Conservation (phyloP, 2,888 invertebrate genomes). For the Ophion slaviceki region DNA sequence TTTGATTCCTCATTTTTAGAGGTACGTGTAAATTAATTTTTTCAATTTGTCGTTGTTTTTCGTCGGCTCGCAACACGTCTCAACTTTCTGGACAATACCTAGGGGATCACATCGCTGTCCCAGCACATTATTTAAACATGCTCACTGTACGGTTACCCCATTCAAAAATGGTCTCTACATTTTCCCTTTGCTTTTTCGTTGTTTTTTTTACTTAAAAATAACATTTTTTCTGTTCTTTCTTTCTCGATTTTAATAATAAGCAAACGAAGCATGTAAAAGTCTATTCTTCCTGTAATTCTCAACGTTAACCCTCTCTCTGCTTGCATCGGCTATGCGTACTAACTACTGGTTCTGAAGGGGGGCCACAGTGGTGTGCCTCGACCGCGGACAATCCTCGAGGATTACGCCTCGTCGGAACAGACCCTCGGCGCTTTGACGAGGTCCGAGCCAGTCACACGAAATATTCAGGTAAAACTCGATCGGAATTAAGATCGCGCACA, state of each 20-base stretch:
- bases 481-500: constrained; percentile 53
- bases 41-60: background rate
- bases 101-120: background rate
- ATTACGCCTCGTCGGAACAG: constrained; percentile 82
- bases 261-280: constrained; percentile 46
- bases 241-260: constrained; percentile 1
- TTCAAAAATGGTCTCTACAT: background rate
- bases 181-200: background rate
- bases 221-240: background rate
- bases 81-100: background rate
- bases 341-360: constrained; percentile 83
- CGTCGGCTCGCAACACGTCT: background rate
- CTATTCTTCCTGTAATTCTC: constrained; percentile 74
- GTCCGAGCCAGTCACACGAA: constrained; percentile 81
- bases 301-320: constrained; percentile 79
- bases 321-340: constrained; percentile 82
- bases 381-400: constrained; percentile 82
- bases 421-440: constrained; percentile 80
- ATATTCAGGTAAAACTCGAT: constrained; percentile 81
- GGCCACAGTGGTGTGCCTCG: constrained; percentile 82
- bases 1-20: background rate
- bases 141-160: background rate
- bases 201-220: background rate
- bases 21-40: background rate
- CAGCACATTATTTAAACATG: background rate